These are phyloP conservation scores for Bombylius major DNA, from an alignment of 2,888 invertebrate species.

Conservation along the genomic window DNA sequence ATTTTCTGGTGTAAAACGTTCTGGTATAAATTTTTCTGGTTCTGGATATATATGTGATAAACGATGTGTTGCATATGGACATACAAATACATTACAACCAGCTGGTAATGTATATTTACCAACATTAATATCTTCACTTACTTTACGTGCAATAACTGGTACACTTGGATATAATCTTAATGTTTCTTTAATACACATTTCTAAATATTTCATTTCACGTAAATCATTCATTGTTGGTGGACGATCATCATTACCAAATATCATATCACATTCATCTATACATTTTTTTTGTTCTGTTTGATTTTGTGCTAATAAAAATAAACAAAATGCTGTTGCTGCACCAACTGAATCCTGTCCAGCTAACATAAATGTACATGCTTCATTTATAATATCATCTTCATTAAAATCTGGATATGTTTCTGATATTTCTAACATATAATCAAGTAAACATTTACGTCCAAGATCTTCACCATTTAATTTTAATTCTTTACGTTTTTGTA, in stretches of 20 bases:
- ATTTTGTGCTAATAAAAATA: conserved; percentile 43
- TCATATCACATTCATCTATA: conserved; percentile 37
- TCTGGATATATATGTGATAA: conserved; percentile 42
- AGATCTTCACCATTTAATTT: conserved; percentile 16
- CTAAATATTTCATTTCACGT: conserved; percentile 50
- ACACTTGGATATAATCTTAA: conserved; percentile 40
- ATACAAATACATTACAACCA: conserved; percentile 42
- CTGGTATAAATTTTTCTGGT: conserved; percentile 44
- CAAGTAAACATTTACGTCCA: conserved; percentile 37
- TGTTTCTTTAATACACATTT: conserved; percentile 57
- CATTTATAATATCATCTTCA: conserved; percentile 46
- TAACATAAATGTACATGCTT: conserved; percentile 49
- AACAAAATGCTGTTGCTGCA: conserved; percentile 43
- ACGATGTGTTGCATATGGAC: conserved; percentile 45
- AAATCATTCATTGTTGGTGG: conserved; percentile 43
- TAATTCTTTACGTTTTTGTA: conserved; percentile 26
- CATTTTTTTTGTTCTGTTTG: conserved; percentile 38
- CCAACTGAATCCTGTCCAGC: conserved; percentile 52
- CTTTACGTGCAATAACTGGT: conserved; percentile 31
- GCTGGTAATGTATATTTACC: conserved; percentile 40
- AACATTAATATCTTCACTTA: conserved; percentile 33
- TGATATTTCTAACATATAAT: conserved; percentile 42
- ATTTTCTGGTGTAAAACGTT: conserved; percentile 42
- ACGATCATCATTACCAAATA: conserved; percentile 36
- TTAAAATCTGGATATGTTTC: conserved; percentile 40